Base-by-base conservation (phyloP, 2,888 invertebrate genomes). In the Macaria liturata region DNA sequence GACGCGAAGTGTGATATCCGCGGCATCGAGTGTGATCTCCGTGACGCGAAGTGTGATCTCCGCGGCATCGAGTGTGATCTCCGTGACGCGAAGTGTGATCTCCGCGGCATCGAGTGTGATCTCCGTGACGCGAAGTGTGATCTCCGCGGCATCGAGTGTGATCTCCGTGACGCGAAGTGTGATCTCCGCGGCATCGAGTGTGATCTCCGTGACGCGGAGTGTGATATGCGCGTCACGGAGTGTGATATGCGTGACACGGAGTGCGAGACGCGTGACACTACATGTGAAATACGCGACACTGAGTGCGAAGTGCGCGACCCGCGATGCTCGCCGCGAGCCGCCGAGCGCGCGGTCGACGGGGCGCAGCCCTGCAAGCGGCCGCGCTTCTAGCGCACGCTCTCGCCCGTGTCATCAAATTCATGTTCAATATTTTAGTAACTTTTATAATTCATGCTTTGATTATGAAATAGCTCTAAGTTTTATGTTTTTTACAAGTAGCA, bases 371-470 rank as follows among this genome's bases (percentile, higher is more conserved):
- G 42, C 7, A 55, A 55, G 31, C 32, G 52, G 45, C 34, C 34
- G 34, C 34, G 34, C 34, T 37, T 37, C 5, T 37, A 37, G 7
- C 34, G 30, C 37, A 7, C 42, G 6, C 31, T 37, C 30, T 8
- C 30, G 43, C 20, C 6, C 32, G 52, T 58, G 49, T 58, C 58
- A 53, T 59, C 58, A 32, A 43, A 30, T 40, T 9, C 4, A 32
- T 53, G 58, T 58, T 54, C 58, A 54, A 50, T 59, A 59, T 39
- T 54, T 50, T 51, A 54, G 37, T 46, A 54, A 54, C 44, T 59
- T 59, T 54, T 59, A 32, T 59, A 59, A 51, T 44, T 54, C 54
- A 54, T 51, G 46, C 58, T 49, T 54, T 51, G 59, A 45, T 55
- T 55, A 59, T 54, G 48, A 59, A 59, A 55, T 59, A 59, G 32